phyloP scores from a whole-genome alignment of 2,888 invertebrate genomes.

The Philereme vetulata region DNA sequence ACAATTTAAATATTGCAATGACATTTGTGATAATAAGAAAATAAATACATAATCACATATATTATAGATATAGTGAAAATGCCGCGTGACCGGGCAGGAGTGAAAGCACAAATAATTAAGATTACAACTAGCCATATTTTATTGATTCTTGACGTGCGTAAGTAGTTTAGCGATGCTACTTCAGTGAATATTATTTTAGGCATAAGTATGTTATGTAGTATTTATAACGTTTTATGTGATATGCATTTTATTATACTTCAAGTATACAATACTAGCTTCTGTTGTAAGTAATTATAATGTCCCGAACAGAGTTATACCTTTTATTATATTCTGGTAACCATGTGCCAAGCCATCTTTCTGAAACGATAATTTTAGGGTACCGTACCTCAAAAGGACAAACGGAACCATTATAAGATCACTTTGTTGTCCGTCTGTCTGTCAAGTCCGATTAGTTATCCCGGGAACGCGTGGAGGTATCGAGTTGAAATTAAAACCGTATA shows the following conservation, averaged over 20 bases:
- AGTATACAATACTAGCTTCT: slow-evolving; percentile 84
- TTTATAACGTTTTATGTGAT: slow-evolving; percentile 83
- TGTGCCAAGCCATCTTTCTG: no score
- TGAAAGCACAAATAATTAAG: slow-evolving; percentile 70
- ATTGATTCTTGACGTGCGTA: slow-evolving; percentile 56
- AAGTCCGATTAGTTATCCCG: no score
- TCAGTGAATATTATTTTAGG: slow-evolving; percentile 75
- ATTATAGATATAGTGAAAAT: slow-evolving; percentile 30
- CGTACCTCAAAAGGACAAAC: no score
- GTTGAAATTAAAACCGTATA: no score
- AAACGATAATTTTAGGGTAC: no score
- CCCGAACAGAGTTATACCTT: slow-evolving; percentile 42
- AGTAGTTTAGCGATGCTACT: slow-evolving; percentile 64
- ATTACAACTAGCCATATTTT: slow-evolving; percentile 78
- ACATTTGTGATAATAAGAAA: slow-evolving; percentile 78
- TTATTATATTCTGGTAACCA: not conserved
- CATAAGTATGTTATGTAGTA: slow-evolving; percentile 82
- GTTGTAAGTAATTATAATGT: slow-evolving; percentile 80
- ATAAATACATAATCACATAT: slow-evolving; percentile 48
- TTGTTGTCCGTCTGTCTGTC: no score
- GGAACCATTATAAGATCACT: no score
- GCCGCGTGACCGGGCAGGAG: slow-evolving; percentile 40
- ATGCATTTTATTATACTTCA: slow-evolving; percentile 83
- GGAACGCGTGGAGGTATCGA: no score
- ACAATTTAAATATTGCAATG: slow-evolving; percentile 61